Conservation (phyloP, 2,113 vertebrate species). For the Aspiorhynchus laticeps region DNA sequence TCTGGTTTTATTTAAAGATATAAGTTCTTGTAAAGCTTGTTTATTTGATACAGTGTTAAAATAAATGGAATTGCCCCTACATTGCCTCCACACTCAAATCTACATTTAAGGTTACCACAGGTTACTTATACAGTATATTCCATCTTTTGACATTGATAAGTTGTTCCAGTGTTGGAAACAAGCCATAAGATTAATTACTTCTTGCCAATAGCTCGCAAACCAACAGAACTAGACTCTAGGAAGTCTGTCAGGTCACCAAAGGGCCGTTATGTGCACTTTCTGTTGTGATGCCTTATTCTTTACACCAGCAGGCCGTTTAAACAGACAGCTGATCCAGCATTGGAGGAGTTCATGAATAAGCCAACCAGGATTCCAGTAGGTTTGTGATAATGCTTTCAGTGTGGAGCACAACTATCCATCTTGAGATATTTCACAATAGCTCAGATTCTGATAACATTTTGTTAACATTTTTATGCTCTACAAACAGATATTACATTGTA, state of each 20-base stretch:
- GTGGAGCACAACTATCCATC: background rate
- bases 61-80: background rate
- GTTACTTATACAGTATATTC: constrained; percentile 9
- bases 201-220: constrained; percentile 25
- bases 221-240: constrained; percentile 37
- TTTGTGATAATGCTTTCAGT: background rate
- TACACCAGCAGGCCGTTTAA: background rate
- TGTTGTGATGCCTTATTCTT: constrained; percentile 32
- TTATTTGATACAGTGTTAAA: background rate
- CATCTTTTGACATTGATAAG: background rate
- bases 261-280: constrained; percentile 32
- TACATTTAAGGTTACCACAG: background rate
- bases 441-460: background rate
- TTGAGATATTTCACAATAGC: background rate
- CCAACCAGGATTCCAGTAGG: background rate
- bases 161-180: constrained; percentile 13
- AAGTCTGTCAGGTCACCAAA: constrained; percentile 53
- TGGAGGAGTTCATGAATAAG: background rate
- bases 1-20: background rate
- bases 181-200: constrained; percentile 41
- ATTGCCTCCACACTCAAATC: background rate
- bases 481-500: background rate
- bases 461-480: background rate
- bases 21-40: background rate
- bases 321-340: constrained; percentile 13